Base-by-base conservation (phyloP, 2,888 invertebrate species). In the Orthosia gothica region DNA sequence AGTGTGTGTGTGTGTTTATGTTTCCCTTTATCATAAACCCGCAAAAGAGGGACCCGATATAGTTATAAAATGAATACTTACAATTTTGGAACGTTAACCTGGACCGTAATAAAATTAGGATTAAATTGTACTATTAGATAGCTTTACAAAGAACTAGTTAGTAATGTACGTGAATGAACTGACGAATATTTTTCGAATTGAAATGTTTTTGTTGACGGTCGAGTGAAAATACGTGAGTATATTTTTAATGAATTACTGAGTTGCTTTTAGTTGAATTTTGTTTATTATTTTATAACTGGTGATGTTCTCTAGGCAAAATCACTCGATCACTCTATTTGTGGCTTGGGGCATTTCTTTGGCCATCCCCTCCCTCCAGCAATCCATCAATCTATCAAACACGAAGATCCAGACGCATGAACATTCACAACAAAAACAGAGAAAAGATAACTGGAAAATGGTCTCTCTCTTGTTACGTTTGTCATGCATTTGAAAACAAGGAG, bases 1-100 rank as follows among this genome's bases (percentile, higher is more conserved):
- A n/a, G n/a, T n/a, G n/a, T n/a, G n/a, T n/a, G n/a, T 7, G 7
- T 32, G 1, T 7, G 5, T 5, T 32, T 32, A 32, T 32, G 47
- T 76, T 32, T 32, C 16, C 62, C 9, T 68, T 49, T 40, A 50
- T 72, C 57, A 58, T 58, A 71, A 64, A 32, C 54, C 40, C 32
- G 23, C 50, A 59, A 64, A 68, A 23, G 3, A 54, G 59, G 73
- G 55, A 62, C 62, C 49, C 52, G 12, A 59, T 74, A 63, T 26
- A 75, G 81, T 70, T 74, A 64, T 82, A 72, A 70, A 83, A 74
- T 83, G 20, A 68, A 76, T 67, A 58, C 54, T 68, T 61, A 58
- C 40, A 72, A 50, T 76, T 85, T n/a, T 70, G 74, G 49, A 76
- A 62, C 49, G 12, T 61, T 58, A 57, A 62, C 40, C 52, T 62